phyloP scores from a whole-genome alignment of 1,140 invertebrate genomes.

The Trichoplusia ni region DNA sequence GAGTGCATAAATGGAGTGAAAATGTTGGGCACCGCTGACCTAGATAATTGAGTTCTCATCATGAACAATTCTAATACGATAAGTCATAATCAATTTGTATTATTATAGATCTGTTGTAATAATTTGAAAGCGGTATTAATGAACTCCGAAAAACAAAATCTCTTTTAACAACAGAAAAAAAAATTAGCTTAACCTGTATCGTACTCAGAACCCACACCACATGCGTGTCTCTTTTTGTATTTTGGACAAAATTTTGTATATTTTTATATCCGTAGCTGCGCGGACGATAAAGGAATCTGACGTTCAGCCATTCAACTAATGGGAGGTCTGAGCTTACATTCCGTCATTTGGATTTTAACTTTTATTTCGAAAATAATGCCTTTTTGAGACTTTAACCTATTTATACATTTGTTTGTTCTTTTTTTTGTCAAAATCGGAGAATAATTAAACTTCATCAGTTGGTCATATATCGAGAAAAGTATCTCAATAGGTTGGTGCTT shows the following conservation, averaged over 20 bases:
- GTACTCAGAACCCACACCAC: background rate
- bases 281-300: slow-evolving; percentile 40
- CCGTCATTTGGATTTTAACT: slow-evolving; percentile 43
- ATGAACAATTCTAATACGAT: slow-evolving; percentile 1
- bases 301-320: slow-evolving; percentile 40
- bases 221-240: background rate
- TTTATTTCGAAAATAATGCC: slow-evolving; percentile 40
- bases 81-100: too few species aligned
- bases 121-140: too few species aligned
- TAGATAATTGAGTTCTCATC: background rate
- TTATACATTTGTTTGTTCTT: background rate
- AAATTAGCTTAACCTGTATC: background rate
- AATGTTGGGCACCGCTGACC: background rate
- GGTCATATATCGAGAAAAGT: too few species aligned
- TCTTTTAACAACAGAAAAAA: too few species aligned
- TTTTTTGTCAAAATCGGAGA: slow-evolving; percentile 15
- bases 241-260: background rate
- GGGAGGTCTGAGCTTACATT: slow-evolving; percentile 38
- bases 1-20: background rate
- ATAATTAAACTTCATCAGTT: too few species aligned
- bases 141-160: too few species aligned
- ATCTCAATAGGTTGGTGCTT: too few species aligned
- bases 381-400: too few species aligned
- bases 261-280: background rate
- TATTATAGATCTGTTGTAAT: too few species aligned